Percentiles rank a stretch among this genome's conserved stretches.
Evolutionary conservation across 1,140 invertebrate genomes (phyloP).

Genomic region (Drosophila mojavensis): DNA sequence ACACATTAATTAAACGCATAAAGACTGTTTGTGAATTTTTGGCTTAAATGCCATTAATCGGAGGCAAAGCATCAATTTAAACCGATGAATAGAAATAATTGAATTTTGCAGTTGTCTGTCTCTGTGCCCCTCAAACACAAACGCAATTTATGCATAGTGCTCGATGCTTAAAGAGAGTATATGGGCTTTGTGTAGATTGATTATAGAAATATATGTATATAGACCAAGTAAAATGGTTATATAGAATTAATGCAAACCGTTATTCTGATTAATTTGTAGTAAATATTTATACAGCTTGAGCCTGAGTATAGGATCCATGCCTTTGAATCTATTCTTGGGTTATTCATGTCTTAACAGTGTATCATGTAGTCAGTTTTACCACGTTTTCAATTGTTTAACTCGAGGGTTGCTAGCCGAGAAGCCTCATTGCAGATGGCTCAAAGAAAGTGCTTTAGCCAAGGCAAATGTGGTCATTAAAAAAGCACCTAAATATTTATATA

Average conservation of each 20-base stretch:
- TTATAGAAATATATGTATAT: too few species aligned
- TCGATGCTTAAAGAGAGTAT: too few species aligned
- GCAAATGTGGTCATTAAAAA: constrained; percentile 48
- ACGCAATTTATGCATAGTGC: too few species aligned
- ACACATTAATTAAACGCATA: constrained; percentile 29
- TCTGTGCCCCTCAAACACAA: too few species aligned
- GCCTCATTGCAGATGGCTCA: neutral
- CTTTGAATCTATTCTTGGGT: too few species aligned
- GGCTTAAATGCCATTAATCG: constrained; percentile 3
- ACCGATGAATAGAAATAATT: neutral
- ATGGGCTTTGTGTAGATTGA: too few species aligned
- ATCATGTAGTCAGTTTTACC: neutral
- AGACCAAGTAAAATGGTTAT: too few species aligned
- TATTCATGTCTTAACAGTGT: neutral
- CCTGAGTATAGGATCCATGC: too few species aligned
- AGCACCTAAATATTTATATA: constrained; percentile 15
- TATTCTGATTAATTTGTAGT: too few species aligned
- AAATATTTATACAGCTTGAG: too few species aligned
- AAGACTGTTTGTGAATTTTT: constrained; percentile 29
- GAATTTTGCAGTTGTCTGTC: neutral
- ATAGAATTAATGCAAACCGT: too few species aligned
- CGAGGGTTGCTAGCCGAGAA: constrained; percentile 1
- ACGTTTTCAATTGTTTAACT: neutral
- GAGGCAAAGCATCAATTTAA: neutral
- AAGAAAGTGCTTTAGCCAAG: constrained; percentile 25